phyloP scores from a whole-genome alignment of 2,113 vertebrate species.

The Scomber japonicus region DNA sequence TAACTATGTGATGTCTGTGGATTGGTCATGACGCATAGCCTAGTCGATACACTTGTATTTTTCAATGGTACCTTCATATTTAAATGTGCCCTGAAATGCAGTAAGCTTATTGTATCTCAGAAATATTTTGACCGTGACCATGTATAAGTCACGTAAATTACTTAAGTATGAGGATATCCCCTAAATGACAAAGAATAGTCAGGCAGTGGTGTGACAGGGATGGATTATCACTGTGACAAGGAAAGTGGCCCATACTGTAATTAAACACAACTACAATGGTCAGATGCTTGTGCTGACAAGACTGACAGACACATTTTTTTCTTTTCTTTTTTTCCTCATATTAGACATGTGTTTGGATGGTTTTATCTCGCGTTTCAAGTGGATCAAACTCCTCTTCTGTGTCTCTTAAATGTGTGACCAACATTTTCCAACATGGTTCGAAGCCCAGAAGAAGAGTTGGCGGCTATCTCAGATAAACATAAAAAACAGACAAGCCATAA shows the following conservation, averaged over 20 bases:
- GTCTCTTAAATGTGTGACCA: not conserved
- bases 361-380: constrained; percentile 6
- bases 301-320: not conserved
- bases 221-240: not conserved
- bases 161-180: not conserved
- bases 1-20: not conserved
- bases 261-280: constrained; percentile 25
- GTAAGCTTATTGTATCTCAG: not conserved
- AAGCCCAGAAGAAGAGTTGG: constrained; percentile 2
- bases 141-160: not conserved
- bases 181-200: not conserved
- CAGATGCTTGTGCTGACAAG: not conserved
- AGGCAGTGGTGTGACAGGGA: not conserved
- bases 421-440: not conserved
- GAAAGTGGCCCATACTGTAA: not conserved
- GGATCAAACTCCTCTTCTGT: not conserved
- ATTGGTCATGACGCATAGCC: not conserved
- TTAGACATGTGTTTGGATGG: not conserved
- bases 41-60: no score
- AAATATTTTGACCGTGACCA: not conserved
- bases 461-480: constrained; percentile 1
- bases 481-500: constrained; percentile 2
- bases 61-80: no score
- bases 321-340: no score
- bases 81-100: not conserved